phyloP scores from a whole-genome alignment of 2,113 vertebrate species.

The Ornithorhynchus anatinus region DNA sequence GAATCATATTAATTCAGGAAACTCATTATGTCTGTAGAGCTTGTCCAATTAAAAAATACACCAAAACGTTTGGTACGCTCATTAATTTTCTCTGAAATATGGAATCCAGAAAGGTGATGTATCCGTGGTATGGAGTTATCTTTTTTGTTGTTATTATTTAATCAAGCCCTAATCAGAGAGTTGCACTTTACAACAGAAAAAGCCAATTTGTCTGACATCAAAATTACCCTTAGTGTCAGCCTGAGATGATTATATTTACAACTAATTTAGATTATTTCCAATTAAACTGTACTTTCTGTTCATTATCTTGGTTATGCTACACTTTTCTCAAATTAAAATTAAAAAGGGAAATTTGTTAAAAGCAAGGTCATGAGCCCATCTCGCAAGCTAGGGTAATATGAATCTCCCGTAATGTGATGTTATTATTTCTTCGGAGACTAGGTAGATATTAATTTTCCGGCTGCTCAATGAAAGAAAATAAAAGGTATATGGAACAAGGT shows the following conservation, averaged over 20 bases:
- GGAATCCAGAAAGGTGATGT: slow-evolving; percentile 55
- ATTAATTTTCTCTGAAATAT: slow-evolving; percentile 54
- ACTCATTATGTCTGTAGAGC: slow-evolving; percentile 36
- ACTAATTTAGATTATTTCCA: slow-evolving; percentile 35
- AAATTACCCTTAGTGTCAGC: slow-evolving; percentile 39
- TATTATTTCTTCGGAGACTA: not conserved
- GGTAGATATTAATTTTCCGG: not conserved
- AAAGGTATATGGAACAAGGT: not conserved
- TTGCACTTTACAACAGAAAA: slow-evolving; percentile 15
- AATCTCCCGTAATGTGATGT: not conserved
- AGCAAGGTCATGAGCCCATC: not conserved
- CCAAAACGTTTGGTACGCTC: slow-evolving; percentile 33
- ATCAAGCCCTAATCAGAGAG: slow-evolving; percentile 50
- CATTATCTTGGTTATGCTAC: slow-evolving; percentile 8
- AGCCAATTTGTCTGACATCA: slow-evolving; percentile 51
- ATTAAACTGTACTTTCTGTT: slow-evolving; percentile 50
- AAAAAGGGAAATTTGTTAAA: not conserved
- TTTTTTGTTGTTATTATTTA: slow-evolving; percentile 58
- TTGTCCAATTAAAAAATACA: slow-evolving; percentile 54
- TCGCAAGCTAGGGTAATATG: not conserved
- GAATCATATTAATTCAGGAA: slow-evolving; percentile 15
- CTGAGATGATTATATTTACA: slow-evolving; percentile 38
- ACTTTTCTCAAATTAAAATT: not conserved
- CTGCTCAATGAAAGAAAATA: not conserved
- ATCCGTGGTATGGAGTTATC: slow-evolving; percentile 51